Conservation (phyloP, 2,888 invertebrate genomes). For the Drosophila sordidula region DNA sequence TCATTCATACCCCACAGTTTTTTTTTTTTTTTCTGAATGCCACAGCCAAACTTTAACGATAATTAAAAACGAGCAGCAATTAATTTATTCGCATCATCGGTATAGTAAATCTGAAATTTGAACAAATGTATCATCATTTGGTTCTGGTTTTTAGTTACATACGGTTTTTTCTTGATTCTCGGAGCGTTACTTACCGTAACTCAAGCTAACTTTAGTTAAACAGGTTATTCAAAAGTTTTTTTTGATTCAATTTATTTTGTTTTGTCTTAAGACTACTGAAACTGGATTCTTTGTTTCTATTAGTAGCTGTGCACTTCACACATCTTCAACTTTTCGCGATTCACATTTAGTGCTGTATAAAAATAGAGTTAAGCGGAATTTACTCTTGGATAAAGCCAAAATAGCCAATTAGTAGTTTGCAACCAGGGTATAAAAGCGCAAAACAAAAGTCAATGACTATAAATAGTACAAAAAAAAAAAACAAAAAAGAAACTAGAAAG, state of each 20-base stretch:
- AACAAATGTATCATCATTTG: not conserved
- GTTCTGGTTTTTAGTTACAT: not conserved
- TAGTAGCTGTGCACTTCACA: not conserved
- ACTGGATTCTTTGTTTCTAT: slow-evolving; percentile 13
- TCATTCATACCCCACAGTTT: too few relatives aligned
- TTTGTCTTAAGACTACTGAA: not conserved
- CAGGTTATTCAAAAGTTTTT: slow-evolving; percentile 41
- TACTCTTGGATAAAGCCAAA: not conserved
- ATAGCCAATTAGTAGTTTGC: not conserved
- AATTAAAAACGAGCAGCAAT: too few relatives aligned
- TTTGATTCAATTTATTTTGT: not conserved
- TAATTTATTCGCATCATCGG: too few relatives aligned
- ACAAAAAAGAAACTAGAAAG: too few relatives aligned
- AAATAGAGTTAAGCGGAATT: too few relatives aligned
- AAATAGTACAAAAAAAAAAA: slow-evolving; percentile 6
- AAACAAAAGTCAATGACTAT: slow-evolving; percentile 30
- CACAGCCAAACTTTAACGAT: too few relatives aligned
- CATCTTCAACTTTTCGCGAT: not conserved
- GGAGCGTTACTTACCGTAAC: slow-evolving; percentile 3
- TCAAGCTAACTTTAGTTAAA: slow-evolving; percentile 15
- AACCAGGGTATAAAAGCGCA: not conserved
- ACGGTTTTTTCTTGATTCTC: not conserved
- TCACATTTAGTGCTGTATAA: not conserved
- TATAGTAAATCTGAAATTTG: not conserved
- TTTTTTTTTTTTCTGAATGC: too few relatives aligned